Percentiles rank a stretch among this genome's conserved stretches.
Evolutionary conservation across 2,113 vertebrate genomes (phyloP).

Genomic region (Zeus faber): DNA sequence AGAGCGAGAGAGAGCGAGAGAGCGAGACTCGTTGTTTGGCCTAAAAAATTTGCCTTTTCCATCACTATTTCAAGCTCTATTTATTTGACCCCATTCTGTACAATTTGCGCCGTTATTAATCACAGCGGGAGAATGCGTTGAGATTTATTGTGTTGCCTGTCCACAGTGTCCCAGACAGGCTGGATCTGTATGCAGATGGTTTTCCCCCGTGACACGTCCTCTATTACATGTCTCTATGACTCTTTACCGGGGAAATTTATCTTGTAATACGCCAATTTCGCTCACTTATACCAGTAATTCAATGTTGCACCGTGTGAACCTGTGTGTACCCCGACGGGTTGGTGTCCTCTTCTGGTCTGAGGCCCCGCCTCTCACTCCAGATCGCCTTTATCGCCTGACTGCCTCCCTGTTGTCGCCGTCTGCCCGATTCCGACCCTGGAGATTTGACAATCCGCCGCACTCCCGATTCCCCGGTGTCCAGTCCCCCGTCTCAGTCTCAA

Average conservation of each 20-base stretch:
- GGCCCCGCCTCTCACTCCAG: not conserved
- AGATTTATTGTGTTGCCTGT: conserved; percentile 19
- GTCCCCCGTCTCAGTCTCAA: conserved; percentile 39
- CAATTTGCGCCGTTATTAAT: conserved; percentile 50
- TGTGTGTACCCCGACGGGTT: too few relatives aligned
- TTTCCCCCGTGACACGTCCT: conserved; percentile 18
- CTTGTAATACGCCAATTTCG: too few relatives aligned
- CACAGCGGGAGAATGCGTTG: conserved; percentile 23
- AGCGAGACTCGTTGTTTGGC: conserved; percentile 12
- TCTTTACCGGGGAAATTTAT: too few relatives aligned
- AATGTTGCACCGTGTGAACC: too few relatives aligned
- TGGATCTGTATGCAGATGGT: conserved; percentile 9
- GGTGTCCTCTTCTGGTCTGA: too few relatives aligned
- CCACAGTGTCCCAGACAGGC: conserved; percentile 8
- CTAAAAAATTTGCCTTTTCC: conserved; percentile 13
- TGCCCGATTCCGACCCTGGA: not conserved
- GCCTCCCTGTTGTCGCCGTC: not conserved
- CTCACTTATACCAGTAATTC: too few relatives aligned
- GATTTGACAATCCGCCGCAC: conserved; percentile 37
- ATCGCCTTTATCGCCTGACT: not conserved
- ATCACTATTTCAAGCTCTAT: conserved; percentile 28
- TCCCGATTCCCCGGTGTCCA: conserved; percentile 51
- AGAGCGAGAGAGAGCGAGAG: too few relatives aligned
- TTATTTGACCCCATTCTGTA: conserved; percentile 62
- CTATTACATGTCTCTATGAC: too few relatives aligned